phyloP scores from a whole-genome alignment of 2,113 vertebrate genomes.

The Hippocampus zosterae region DNA sequence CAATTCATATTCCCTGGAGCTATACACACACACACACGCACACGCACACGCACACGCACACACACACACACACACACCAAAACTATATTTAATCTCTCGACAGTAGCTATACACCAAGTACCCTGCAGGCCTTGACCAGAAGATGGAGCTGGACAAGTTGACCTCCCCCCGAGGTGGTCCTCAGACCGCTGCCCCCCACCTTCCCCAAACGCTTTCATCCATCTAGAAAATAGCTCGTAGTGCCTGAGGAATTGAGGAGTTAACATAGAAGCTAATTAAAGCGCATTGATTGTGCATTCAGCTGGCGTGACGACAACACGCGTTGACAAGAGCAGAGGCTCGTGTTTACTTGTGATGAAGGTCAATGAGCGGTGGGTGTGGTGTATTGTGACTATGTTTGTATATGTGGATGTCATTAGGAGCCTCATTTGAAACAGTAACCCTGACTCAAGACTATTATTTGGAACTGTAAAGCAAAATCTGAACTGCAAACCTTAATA shows the following conservation, averaged over 20 bases:
- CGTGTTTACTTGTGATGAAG: slow-evolving; percentile 58
- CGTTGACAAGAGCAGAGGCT: slow-evolving; percentile 56
- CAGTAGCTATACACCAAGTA: not conserved
- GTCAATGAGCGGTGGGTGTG: slow-evolving; percentile 56
- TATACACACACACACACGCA: not conserved
- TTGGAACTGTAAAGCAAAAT: not conserved
- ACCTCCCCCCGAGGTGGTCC: slow-evolving; percentile 24
- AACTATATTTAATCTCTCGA: not conserved
- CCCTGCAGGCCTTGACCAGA: slow-evolving; percentile 40
- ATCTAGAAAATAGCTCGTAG: slow-evolving; percentile 41
- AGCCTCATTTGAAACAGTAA: not conserved
- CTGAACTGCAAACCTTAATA: too few relatives aligned
- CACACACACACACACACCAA: not conserved
- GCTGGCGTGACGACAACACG: slow-evolving; percentile 52
- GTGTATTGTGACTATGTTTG: not conserved
- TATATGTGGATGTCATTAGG: not conserved
- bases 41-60: not conserved
- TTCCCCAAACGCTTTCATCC: slow-evolving; percentile 32
- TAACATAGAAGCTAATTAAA: slow-evolving; percentile 22
- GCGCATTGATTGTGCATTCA: slow-evolving; percentile 67
- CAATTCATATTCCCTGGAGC: not conserved
- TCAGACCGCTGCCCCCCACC: slow-evolving; percentile 5
- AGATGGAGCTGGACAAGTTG: slow-evolving; percentile 36
- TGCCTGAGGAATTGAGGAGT: slow-evolving; percentile 36
- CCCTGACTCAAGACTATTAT: not conserved